Evolutionary conservation across 2,888 invertebrate species (phyloP), one percentile per base, ranked within the genome.

Genomic region (Hirudinaria manillensis): DNA sequence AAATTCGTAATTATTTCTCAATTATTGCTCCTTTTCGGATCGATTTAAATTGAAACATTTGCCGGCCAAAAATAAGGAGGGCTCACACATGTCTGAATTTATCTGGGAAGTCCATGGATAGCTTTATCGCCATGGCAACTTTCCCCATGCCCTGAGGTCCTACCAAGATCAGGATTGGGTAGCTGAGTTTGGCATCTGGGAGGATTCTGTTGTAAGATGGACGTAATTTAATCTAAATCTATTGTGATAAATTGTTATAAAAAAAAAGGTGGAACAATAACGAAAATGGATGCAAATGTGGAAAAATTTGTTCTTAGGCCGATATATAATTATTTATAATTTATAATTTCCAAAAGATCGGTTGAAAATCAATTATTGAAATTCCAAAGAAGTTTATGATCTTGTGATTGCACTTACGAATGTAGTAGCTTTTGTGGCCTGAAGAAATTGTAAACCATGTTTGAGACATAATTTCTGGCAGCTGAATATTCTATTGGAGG

Each of bases 101-200:
- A 1, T 61, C 61, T 21, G 61, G 61, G 13, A 61, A 61, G 19
- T 61, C 61, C 24, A 61, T 27, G 29, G 61, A 61, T 29, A 61
- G 19, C 53, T 72, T 72, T 27, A 29, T 55, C 3, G 32, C 53
- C 3, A 72, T 36, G 56, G 56, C 72, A 4, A 29, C 32, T 29
- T 72, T 53, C 6, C 72, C 72, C 29, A 55, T 53, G 19, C 72
- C 72, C 53, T 72, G 53, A 19, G 72, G 72, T 1, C 72, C 72
- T 16, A 56, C 56, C 27, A 72, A 16, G 7, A 53, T 34, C 24
- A 72, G 7, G n/a, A 72, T 6, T 19, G 72, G 72, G n/a, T 61
- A 61, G 13, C 21, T 27, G 13, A 7, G 24, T 10, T 61, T 61
- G 10, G 61, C 2, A 10, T 61, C 61, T n/a, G 61, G 29, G 10